Percentiles rank a stretch among this genome's conserved stretches.
Conservation (phyloP, 2,888 invertebrate species). For the Melanostoma mellinum region DNA sequence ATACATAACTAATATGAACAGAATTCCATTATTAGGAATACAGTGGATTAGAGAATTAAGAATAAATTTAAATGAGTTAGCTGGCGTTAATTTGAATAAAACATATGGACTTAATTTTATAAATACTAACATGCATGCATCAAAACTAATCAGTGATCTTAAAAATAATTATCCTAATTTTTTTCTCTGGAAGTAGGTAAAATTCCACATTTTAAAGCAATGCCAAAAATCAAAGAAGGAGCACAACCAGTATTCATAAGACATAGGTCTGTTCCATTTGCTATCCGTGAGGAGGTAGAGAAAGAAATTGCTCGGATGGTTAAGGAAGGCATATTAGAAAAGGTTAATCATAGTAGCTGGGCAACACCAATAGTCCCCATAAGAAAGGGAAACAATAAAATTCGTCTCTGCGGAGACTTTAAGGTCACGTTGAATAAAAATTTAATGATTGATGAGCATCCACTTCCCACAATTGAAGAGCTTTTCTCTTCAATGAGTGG, state of each 20-base stretch:
- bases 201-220: no score
- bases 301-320: no score
- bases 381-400: background rate
- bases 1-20: constrained; percentile 70
- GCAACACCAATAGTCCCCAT: constrained; percentile 17
- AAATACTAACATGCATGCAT: background rate
- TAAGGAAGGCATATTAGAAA: no score
- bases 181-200: background rate
- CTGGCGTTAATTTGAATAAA: constrained; percentile 4
- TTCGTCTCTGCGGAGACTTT: constrained; percentile 7
- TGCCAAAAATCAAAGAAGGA: no score
- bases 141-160: background rate
- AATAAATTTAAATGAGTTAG: constrained; percentile 56
- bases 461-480: constrained; percentile 46
- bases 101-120: constrained; percentile 2
- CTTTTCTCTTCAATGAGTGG: constrained; percentile 70
- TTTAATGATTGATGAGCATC: constrained; percentile 1
- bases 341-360: background rate
- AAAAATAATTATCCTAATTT: background rate
- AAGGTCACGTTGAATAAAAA: constrained; percentile 16
- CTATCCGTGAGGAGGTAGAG: no score
- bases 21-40: constrained; percentile 74
- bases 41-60: constrained; percentile 74
- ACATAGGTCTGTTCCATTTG: background rate
- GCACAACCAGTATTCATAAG: no score